Evolutionary conservation across 2,797 vertebrate genomes (phyloP).

Genomic region (Danio kyathit): DNA sequence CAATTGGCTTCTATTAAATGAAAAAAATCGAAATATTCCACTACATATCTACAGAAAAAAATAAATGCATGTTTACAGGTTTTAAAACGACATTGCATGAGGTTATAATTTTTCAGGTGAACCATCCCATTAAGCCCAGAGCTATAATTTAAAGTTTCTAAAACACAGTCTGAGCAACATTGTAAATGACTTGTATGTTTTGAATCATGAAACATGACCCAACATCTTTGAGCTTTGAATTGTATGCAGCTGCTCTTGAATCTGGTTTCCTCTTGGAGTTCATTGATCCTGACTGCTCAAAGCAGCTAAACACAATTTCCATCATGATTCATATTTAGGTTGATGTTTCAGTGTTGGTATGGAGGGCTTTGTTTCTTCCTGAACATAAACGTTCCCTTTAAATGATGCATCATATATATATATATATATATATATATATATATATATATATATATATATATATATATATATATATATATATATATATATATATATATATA

Average conservation of each 20-base stretch:
- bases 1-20: no score
- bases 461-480: no score
- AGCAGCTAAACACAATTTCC: conserved; percentile 12
- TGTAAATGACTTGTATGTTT: conserved; percentile 9
- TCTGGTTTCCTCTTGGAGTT: conserved; percentile 4
- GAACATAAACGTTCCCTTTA: not conserved
- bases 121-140: not conserved
- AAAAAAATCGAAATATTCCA: no score
- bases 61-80: not conserved
- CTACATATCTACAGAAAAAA: not conserved
- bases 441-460: no score
- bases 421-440: no score
- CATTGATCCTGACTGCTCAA: conserved; percentile 4
- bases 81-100: not conserved
- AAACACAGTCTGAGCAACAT: not conserved
- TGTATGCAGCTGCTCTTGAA: not conserved
- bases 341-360: conserved; percentile 17
- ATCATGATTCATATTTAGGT: not conserved
- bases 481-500: no score
- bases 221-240: not conserved
- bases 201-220: conserved; percentile 13
- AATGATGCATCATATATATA: not conserved
- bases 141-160: not conserved
- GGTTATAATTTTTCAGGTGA: not conserved
- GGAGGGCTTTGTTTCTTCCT: not conserved